phyloP scores from a whole-genome alignment of 2,113 vertebrate species.

The Prochilodus magdalenae region DNA sequence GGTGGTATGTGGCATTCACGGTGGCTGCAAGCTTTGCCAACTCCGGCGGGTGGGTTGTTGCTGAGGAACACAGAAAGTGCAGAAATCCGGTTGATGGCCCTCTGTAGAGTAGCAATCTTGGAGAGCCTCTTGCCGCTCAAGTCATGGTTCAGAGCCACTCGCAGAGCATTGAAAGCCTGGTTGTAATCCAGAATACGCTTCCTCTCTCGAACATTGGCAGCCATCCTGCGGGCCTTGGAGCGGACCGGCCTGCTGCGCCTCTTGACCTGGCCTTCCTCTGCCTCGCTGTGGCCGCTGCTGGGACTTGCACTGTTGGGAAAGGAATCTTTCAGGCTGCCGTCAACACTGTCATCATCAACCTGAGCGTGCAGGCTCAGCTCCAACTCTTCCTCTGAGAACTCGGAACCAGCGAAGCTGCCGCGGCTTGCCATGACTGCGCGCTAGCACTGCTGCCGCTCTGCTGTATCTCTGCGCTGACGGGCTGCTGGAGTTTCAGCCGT shows the following conservation, averaged over 20 bases:
- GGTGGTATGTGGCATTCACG: constrained; percentile 76
- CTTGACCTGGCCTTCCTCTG: constrained; percentile 69
- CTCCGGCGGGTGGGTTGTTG: constrained; percentile 57
- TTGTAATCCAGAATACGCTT: constrained; percentile 98
- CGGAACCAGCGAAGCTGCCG: constrained; percentile 65
- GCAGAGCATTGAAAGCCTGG: constrained; percentile 94
- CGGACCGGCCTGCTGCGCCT: constrained; percentile 85
- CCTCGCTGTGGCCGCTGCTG: constrained; percentile 51
- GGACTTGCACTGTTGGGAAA: constrained; percentile 65
- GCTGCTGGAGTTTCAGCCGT: constrained; percentile 14
- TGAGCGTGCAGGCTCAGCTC: constrained; percentile 62
- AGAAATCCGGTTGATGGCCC: constrained; percentile 92
- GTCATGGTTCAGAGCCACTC: constrained; percentile 88
- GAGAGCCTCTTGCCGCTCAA: constrained; percentile 93
- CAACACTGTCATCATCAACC: constrained; percentile 61
- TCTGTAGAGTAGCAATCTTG: constrained; percentile 93
- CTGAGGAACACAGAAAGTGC: constrained; percentile 87
- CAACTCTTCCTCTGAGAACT: constrained; percentile 78
- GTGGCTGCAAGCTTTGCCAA: constrained; percentile 76
- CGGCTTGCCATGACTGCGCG: constrained; percentile 36
- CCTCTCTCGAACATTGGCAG: constrained; percentile 93
- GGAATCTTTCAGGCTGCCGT: constrained; percentile 44
- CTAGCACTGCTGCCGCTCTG: constrained; percentile 1
- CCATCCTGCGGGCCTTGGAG: constrained; percentile 92
- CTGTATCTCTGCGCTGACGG: not conserved